These are phyloP conservation scores for Indicator maculatus DNA, from an alignment of 2,113 vertebrate species.

Conservation along the genomic window DNA sequence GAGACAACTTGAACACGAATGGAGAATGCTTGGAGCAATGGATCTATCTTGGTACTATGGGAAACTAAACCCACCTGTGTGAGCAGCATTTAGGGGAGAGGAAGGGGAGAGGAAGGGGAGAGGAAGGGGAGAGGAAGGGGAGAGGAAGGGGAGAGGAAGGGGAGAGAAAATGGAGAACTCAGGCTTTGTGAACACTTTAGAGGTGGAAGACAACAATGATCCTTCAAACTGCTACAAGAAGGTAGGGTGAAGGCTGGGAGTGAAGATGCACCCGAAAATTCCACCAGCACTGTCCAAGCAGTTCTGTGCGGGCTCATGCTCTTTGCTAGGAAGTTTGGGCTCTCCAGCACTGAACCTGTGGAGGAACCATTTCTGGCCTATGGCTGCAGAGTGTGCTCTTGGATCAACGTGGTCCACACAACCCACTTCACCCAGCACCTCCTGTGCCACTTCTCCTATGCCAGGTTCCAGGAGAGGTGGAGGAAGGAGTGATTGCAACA, in stretches of 20 bases:
- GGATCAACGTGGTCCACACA: background rate
- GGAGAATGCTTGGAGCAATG: background rate
- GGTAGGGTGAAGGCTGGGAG: background rate
- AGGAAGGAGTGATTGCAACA: background rate
- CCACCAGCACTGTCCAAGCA: background rate
- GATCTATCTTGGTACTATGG: background rate
- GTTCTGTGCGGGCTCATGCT: accelerated
- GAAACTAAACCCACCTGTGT: background rate
- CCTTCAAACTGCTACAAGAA: background rate
- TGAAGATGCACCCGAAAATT: background rate
- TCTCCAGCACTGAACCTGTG: accelerated
- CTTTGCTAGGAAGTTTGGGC: background rate
- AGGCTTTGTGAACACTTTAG: background rate
- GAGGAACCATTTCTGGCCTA: accelerated
- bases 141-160: background rate
- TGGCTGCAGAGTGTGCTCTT: accelerated
- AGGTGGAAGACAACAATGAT: background rate
- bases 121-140: no score
- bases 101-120: background rate
- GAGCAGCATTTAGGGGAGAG: background rate
- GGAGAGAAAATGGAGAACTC: no score
- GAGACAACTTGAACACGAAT: background rate
- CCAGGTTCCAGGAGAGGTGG: background rate
- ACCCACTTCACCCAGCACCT: background rate
- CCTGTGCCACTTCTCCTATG: background rate